Conservation (phyloP, 2,888 invertebrate species). For the Dusona sp. region DNA sequence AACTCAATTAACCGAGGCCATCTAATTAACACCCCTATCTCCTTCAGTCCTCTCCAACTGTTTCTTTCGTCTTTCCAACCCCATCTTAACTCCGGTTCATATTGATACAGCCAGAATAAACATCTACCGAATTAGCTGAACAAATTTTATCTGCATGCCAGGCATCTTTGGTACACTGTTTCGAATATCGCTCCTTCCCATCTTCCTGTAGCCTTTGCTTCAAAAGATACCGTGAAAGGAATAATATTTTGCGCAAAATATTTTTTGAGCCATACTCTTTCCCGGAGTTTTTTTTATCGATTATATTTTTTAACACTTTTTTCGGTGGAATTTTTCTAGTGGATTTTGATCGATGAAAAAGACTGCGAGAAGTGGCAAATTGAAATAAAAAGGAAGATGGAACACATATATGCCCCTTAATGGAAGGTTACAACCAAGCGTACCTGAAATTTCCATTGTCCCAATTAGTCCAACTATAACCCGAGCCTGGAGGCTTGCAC, state of each 20-base stretch:
- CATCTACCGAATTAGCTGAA: conserved; percentile 74
- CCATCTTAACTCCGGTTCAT: not conserved
- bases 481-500: conserved; percentile 19
- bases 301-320: not conserved
- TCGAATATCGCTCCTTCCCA: not conserved
- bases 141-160: conserved; percentile 71
- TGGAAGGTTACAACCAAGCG: conserved; percentile 15
- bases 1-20: conserved; percentile 75
- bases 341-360: not conserved
- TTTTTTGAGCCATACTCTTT: not conserved
- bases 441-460: conserved; percentile 55
- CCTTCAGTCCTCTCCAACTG: conserved; percentile 7
- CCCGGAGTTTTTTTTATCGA: not conserved
- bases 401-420: not conserved
- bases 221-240: not conserved
- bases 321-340: too few relatives aligned
- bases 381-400: not conserved
- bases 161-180: conserved; percentile 4
- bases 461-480: conserved; percentile 54
- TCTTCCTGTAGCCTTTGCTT: not conserved
- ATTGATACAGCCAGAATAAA: conserved; percentile 74
- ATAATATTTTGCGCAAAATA: not conserved
- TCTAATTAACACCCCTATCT: conserved; percentile 76
- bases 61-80: conserved; percentile 24
- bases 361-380: conserved; percentile 7